Evolutionary conservation across 2,888 invertebrate genomes (phyloP), one percentile per base, ranked within the genome.

Genomic region (Plebejus anna): DNA sequence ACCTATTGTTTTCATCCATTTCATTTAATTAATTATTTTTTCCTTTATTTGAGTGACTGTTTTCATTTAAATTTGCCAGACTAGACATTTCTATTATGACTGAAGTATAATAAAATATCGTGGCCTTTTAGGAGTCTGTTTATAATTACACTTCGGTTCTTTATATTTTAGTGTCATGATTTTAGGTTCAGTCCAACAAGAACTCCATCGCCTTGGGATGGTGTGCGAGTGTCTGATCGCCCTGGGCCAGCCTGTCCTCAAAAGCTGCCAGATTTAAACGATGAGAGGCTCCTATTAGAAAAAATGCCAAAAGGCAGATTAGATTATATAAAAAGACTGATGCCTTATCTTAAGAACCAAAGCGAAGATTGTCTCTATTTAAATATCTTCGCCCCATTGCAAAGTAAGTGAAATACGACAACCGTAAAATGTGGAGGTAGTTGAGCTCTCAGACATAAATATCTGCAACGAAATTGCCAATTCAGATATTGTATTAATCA

Each of bases 341-440:
- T 98, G 89, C 98, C 98, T 82, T 96, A 97, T 94, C 96, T 99
- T 89, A 96, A 96, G 91, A 97, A 98, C 92, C 98, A 99, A 95
- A 98, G 97, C 89, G 99, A 99, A 95, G 99, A 99, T 95, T 99
- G 99, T 90, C 96, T 99, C 82, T 98, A 98, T 92, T 96, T 99
- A 90, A 99, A 99, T 94, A 97, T 99, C 88, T 99, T 98, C 94
- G 97, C 98, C 70, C 99, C 99, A 79, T 96, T 97, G 85, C 97
- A 97, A 96, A 98, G 98, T 98, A 94, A 96, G 96, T 94, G 83
- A 75, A 72, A 75, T 77, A 77, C 70, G 57, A 42, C 36, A 47
- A 16, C 6, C 11, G 13, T 61, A 75, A 75, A 70, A 61, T 28
- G 61, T 59, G n/a, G 28, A 61, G 9, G 61, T 61, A 61, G 7